phyloP scores from a whole-genome alignment of 1,140 invertebrate species.

The Oppia nitens region DNA sequence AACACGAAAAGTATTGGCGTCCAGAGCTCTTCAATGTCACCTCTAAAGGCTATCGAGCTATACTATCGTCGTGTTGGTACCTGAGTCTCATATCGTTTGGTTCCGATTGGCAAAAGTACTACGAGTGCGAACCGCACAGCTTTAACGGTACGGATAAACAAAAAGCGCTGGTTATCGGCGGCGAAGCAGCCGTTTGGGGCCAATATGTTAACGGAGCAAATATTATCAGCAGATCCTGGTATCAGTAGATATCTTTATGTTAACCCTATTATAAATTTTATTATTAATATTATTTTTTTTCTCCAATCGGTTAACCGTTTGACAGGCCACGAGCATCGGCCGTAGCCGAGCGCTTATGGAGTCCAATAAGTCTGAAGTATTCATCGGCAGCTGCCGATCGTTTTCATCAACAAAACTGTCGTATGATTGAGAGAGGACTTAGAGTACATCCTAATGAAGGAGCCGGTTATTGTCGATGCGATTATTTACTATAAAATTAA shows the following conservation, averaged over 20 bases:
- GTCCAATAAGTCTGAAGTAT: constrained; percentile 25
- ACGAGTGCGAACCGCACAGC: constrained; percentile 13
- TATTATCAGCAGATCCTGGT: constrained; percentile 16
- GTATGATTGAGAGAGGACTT: constrained; percentile 47
- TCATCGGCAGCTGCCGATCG: constrained; percentile 33
- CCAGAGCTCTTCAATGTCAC: constrained; percentile 32
- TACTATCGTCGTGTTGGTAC: not conserved
- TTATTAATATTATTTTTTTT: constrained; percentile 3
- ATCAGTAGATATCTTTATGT: constrained; percentile 30
- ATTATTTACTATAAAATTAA: not conserved
- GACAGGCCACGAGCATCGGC: constrained; percentile 21
- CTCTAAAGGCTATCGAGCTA: constrained; percentile 19
- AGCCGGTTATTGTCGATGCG: not conserved
- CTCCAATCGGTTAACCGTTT: constrained; percentile 15
- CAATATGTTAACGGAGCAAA: constrained; percentile 12
- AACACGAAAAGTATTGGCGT: constrained; percentile 34
- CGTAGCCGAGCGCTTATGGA: constrained; percentile 26
- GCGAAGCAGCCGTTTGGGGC: constrained; percentile 9
- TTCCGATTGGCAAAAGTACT: constrained; percentile 16
- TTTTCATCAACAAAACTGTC: constrained; percentile 64
- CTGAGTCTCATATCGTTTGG: not conserved
- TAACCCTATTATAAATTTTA: no score
- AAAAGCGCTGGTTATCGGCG: not conserved
- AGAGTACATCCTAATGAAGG: not conserved
- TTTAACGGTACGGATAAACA: constrained; percentile 3